Evolutionary conservation across 1,140 invertebrate species (phyloP), one percentile per base, ranked within the genome.

Genomic region (Lucilia cuprina): DNA sequence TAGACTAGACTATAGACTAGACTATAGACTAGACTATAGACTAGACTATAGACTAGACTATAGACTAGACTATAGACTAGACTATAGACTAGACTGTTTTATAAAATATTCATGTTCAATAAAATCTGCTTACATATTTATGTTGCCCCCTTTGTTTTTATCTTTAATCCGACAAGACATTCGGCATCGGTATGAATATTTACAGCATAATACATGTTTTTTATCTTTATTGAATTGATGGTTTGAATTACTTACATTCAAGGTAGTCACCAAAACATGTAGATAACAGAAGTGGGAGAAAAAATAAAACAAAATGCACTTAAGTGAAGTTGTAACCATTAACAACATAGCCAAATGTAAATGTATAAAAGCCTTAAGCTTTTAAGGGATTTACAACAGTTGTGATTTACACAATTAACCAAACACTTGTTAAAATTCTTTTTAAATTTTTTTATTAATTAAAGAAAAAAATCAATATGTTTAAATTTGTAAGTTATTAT

Each of bases 401-500:
- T 21, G 83, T 83, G 85, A 85, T 83, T 82, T 65, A 83, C 60
- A 34, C 8, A n/a, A n/a, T 60, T 14, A 9, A 82, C 50, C 17
- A 78, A 41, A 12, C 50, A 82, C 13, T 83, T 78, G 34, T 83
- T 14, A 60, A n/a, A 86, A 60, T 41, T 70, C 82, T 47, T 80
- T 3, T 30, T 30, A 30, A 30, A 30, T 2, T 30, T 30, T n/a
- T 1, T 30, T 30, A 30, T 30, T 30, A 30, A 30, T 30, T 30
- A 30, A 70, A 78, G 60, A 19, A 83, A 86, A 85, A 85, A 84
- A 75, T 82, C 86, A 90, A 90, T 83, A 90, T 90, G 89, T 89
- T 90, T 85, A 90, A 90, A 87, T 89, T 87, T 84, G 89, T 90
- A 86, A 90, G 89, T 88, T 10, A 0, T 34, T 13, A 21, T 35